Conservation (phyloP, 2,113 vertebrate genomes). For the Isichthys henryi region DNA sequence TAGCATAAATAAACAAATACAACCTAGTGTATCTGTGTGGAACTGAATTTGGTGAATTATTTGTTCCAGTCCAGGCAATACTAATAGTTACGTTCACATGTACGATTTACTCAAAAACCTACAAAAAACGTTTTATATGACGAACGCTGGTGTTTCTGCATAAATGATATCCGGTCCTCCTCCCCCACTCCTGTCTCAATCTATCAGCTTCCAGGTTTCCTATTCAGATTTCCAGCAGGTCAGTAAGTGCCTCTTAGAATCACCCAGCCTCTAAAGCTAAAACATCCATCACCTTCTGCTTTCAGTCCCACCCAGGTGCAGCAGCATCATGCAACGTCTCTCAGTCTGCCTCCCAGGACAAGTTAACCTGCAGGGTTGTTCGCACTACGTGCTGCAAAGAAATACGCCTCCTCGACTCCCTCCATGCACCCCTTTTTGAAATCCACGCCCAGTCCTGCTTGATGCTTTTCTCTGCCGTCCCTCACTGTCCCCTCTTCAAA, state of each 20-base stretch:
- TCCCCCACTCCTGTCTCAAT: neutral
- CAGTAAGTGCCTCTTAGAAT: neutral
- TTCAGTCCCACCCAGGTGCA: neutral
- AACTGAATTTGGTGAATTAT: neutral
- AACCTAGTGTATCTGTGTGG: neutral
- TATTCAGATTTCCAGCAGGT: neutral
- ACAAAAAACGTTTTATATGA: neutral
- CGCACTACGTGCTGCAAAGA: neutral
- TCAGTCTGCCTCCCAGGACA: neutral
- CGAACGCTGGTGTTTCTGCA: neutral
- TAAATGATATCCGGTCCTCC: neutral
- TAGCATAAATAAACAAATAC: constrained; percentile 4
- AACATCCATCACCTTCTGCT: neutral
- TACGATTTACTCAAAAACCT: neutral
- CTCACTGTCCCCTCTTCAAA: neutral
- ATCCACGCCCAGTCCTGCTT: constrained; percentile 29
- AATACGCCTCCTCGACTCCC: neutral
- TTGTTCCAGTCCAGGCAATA: neutral
- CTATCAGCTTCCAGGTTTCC: neutral
- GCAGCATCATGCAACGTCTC: neutral
- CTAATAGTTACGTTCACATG: neutral
- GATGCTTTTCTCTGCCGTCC: constrained; percentile 10
- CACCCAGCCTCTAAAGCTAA: neutral
- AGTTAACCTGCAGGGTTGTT: neutral
- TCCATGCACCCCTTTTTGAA: neutral